These are phyloP conservation scores for Pogoniulus pusillus DNA, from an alignment of 2,797 vertebrate genomes.

Conservation along the genomic window DNA sequence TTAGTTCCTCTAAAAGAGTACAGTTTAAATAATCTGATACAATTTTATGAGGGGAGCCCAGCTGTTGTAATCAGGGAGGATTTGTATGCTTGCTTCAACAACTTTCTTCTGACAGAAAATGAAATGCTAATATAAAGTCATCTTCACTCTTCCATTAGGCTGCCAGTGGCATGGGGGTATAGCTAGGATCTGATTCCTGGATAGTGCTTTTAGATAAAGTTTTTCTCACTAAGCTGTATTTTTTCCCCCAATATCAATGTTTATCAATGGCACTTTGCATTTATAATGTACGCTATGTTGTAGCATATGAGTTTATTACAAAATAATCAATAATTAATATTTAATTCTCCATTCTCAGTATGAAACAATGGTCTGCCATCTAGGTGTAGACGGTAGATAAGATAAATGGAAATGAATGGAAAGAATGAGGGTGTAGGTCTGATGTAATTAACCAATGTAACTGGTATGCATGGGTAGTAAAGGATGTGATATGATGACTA, in stretches of 20 bases:
- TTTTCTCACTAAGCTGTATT: not conserved
- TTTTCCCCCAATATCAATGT: not conserved
- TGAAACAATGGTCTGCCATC: too few relatives aligned
- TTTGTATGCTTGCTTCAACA: not conserved
- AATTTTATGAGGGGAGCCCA: not conserved
- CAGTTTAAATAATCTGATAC: not conserved
- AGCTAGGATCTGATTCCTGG: not conserved
- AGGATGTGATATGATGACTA: too few relatives aligned
- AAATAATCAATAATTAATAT: not conserved
- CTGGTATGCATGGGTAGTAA: too few relatives aligned
- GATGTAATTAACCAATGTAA: too few relatives aligned
- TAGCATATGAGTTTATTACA: not conserved
- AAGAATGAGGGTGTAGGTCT: too few relatives aligned
- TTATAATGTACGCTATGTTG: not conserved
- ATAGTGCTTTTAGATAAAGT: not conserved
- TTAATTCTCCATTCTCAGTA: not conserved
- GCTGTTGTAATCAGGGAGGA: not conserved
- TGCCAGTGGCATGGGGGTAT: not conserved
- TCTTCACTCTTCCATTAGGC: not conserved
- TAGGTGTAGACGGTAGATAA: too few relatives aligned
- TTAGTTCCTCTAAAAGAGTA: not conserved
- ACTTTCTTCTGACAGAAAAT: not conserved
- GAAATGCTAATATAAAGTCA: not conserved
- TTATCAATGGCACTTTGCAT: not conserved
- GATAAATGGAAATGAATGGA: too few relatives aligned